Evolutionary conservation across 2,113 vertebrate genomes (phyloP), one percentile per base, ranked within the genome.

Genomic region (Ictidomys tridecemlineatus): DNA sequence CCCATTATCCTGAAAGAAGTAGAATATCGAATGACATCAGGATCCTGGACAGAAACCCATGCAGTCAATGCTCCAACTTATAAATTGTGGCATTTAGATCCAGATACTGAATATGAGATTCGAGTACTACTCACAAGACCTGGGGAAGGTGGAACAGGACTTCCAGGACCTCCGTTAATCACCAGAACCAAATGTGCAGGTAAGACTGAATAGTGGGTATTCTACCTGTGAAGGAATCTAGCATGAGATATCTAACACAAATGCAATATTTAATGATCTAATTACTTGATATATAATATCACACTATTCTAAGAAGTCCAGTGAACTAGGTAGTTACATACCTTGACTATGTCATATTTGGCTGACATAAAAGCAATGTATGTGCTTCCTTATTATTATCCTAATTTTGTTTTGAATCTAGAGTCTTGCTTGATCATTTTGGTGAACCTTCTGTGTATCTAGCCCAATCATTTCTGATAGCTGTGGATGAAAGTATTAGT

Each of bases 151-250:
- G 99, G 99, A 5, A 99, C 99, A 0, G 99, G 99, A 0, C 99
- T 99, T 93, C 97, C 99, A 0, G 99, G 99, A 45, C 99, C 99
- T 0, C 99, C 99, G 0, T 99, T 99, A 13, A 99, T 99, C 92
- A 99, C 99, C 72, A 99, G 99, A 95, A 99, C 99, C 95, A 99
- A 99, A 98, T 99, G 99, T 98, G 99, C 99, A 94, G 99, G 99
- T 99, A 98, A 97, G 97, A 56, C 4, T 45, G 37, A 69, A 4
- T 30, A 63, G 34, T 42, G 17, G 26, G 3, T n/a, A 0, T 45
- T 20, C 17, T 77, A 17, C 3, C 48, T 18, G 8, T 7, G 45
- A 34, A 34, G 14, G 7, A 39, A 63, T 82, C 11, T 32, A 37
- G 7, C 20, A 56, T 51, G 32, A 48, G 10, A 26, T 34, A 32